These are phyloP conservation scores for Peucedramus taeniatus DNA, from an alignment of 2,113 vertebrate species.

Conservation along the genomic window DNA sequence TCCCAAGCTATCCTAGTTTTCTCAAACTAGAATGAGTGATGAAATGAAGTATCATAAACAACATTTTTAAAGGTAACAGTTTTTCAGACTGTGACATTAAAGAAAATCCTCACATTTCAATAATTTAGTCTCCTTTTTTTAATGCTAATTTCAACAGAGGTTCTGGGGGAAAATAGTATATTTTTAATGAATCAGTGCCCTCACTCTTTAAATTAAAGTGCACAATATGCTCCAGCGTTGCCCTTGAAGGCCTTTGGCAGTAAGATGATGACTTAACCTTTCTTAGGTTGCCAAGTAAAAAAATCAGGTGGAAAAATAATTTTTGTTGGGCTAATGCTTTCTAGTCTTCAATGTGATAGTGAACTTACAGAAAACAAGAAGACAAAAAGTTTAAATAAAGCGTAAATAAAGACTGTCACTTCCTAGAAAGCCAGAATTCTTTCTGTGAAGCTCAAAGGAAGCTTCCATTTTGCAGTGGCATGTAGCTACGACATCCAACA, in stretches of 20 bases:
- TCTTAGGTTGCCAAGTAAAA: not conserved
- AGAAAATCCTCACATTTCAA: not conserved
- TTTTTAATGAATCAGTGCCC: not conserved
- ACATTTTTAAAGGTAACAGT: not conserved
- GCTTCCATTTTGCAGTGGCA: not conserved
- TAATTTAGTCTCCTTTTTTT: not conserved
- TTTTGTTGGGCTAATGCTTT: not conserved
- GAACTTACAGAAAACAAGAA: not conserved
- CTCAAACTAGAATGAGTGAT: not conserved
- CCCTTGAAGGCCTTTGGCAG: not conserved
- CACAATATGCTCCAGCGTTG: not conserved
- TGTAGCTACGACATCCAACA: accelerated
- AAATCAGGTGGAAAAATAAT: not conserved
- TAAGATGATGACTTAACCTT: not conserved
- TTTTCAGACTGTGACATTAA: not conserved
- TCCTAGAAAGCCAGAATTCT: not conserved
- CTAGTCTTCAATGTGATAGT: not conserved
- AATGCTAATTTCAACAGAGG: not conserved
- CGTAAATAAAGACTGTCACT: not conserved
- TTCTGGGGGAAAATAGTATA: not conserved
- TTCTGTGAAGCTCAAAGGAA: not conserved
- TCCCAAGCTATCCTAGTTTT: not conserved
- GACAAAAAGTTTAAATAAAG: not conserved
- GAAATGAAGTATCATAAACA: not conserved
- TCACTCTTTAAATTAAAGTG: not conserved